Conservation (phyloP, 2,888 invertebrate genomes). For the Apantesis nais region DNA sequence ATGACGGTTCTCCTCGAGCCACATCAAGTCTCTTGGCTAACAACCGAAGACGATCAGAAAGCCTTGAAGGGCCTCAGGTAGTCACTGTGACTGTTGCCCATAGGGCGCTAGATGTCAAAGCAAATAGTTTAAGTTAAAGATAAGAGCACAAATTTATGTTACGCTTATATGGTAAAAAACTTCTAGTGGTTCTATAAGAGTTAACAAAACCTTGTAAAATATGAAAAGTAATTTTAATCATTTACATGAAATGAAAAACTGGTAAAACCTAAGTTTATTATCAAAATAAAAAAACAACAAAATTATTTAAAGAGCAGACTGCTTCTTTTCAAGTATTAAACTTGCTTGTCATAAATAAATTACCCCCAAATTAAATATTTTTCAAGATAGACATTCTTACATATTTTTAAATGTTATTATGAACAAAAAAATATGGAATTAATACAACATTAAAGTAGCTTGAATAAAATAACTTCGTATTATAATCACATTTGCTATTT, state of each 20-base stretch:
- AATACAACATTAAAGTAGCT: neutral
- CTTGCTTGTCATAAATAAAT: neutral
- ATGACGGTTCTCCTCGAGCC: constrained; percentile 73
- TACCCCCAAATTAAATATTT: neutral
- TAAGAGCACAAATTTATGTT: constrained; percentile 7
- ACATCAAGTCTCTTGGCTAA: constrained; percentile 78
- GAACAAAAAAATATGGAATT: too few relatives aligned
- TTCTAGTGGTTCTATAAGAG: neutral
- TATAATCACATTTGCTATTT: neutral
- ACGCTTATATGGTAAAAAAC: neutral
- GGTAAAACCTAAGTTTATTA: neutral
- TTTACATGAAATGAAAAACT: too few relatives aligned
- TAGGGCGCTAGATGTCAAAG: constrained; percentile 32
- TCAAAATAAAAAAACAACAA: neutral
- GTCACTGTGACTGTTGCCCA: constrained; percentile 44
- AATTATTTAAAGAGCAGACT: neutral
- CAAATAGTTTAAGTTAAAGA: neutral
- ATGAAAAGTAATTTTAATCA: too few relatives aligned
- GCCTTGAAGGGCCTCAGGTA: constrained; percentile 86
- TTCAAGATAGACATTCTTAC: too few relatives aligned
- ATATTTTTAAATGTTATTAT: too few relatives aligned
- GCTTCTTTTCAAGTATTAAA: neutral
- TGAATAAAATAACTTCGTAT: neutral
- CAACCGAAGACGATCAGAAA: constrained; percentile 85
- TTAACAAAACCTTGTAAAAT: neutral